Percentiles rank a stretch among this genome's conserved stretches.
Evolutionary conservation across 53 echinoderm and acorn worm genomes (phyloP).

Genomic region (Paracentrotus lividus): DNA sequence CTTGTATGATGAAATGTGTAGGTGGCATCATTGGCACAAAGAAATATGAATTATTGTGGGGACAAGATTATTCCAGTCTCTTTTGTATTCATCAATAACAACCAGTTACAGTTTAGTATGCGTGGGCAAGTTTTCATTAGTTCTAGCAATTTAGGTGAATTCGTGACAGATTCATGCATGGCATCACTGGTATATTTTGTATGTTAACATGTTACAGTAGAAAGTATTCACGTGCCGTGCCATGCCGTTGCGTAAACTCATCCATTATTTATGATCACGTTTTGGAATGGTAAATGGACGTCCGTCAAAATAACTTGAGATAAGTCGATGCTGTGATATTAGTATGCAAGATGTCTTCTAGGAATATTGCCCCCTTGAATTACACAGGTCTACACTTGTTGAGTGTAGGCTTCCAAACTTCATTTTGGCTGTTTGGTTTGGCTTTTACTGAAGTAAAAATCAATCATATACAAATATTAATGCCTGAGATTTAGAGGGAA

Average conservation of each 20-base stretch:
- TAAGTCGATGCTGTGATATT: not conserved
- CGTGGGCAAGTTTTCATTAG: not conserved
- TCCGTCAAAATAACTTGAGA: not conserved
- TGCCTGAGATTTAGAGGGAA: no score
- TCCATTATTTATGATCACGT: constrained; percentile 9
- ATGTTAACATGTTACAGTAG: not conserved
- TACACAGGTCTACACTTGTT: not conserved
- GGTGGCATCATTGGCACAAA: no score
- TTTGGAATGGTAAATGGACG: not conserved
- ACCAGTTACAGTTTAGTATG: not conserved
- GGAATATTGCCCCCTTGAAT: not conserved
- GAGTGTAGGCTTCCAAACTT: no score
- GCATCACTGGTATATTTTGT: not conserved
- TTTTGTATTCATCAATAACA: not conserved
- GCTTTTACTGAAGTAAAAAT: no score
- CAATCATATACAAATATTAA: no score
- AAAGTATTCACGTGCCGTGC: constrained; percentile 12
- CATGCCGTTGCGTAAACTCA: not conserved
- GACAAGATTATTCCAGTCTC: not conserved
- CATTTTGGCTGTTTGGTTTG: no score
- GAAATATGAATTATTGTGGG: no score
- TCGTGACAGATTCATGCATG: not conserved
- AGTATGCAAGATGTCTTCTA: not conserved
- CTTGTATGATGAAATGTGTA: no score
- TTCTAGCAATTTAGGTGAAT: not conserved